Evolutionary conservation across 2,113 vertebrate genomes (phyloP).

Genomic region (Hippocampus zosterae): DNA sequence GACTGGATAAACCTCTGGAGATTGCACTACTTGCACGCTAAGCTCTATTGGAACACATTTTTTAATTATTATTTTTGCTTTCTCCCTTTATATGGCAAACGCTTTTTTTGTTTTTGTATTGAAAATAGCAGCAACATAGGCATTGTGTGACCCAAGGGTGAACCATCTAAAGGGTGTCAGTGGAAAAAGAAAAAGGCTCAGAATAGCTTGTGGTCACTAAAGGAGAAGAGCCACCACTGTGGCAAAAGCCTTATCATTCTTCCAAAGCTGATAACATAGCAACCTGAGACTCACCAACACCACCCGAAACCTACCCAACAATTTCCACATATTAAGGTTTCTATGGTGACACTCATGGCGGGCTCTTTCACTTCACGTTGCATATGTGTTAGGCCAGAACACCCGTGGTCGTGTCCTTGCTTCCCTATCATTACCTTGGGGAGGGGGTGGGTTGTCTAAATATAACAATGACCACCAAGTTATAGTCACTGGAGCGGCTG

Average conservation of each 20-base stretch:
- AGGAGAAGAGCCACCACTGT: constrained; percentile 19
- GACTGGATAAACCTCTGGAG: too few relatives aligned
- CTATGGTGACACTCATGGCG: constrained; percentile 21
- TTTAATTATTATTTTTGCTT: constrained; percentile 4
- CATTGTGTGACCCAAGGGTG: constrained; percentile 38
- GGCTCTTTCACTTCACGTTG: constrained; percentile 3
- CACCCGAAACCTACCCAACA: not conserved
- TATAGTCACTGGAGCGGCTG: constrained; percentile 18
- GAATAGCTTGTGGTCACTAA: constrained; percentile 48
- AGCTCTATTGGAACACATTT: constrained; percentile 4
- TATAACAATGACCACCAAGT: constrained; percentile 49
- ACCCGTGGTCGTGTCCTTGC: constrained; percentile 17
- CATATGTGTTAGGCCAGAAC: constrained; percentile 12
- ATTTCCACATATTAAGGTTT: constrained; percentile 23
- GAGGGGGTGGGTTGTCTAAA: constrained; percentile 35
- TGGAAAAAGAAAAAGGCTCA: constrained; percentile 42
- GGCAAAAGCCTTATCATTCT: constrained; percentile 23
- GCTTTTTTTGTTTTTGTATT: constrained; percentile 33
- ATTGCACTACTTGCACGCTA: too few relatives aligned
- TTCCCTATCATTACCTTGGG: constrained; percentile 18
- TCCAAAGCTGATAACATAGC: constrained; percentile 21
- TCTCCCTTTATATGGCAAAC: constrained; percentile 5
- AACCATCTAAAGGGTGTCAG: constrained; percentile 31
- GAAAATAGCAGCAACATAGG: constrained; percentile 42
- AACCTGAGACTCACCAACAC: constrained; percentile 7